Conservation (phyloP, 64 coral and sea anemone species). For the Stylophora pistillata region DNA sequence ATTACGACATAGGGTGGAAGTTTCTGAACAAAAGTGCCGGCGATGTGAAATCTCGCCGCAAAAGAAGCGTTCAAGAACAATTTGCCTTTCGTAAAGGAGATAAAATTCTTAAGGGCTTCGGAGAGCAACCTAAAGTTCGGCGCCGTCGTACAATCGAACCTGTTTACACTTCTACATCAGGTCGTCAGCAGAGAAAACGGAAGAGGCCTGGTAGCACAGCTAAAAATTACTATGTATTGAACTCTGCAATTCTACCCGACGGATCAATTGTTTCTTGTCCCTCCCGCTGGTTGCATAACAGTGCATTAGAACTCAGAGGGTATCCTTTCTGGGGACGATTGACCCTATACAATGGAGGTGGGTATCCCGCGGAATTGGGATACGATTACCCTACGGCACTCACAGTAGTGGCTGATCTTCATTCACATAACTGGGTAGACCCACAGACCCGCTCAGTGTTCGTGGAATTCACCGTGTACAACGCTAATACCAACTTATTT, state of each 20-base stretch:
- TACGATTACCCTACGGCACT: conserved; percentile 87
- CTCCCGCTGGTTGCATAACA: conserved; percentile 70
- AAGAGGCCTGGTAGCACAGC: conserved; percentile 32
- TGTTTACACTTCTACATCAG: conserved; percentile 71
- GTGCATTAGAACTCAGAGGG: conserved; percentile 56
- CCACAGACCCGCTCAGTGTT: conserved; percentile 69
- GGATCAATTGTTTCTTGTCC: conserved; percentile 86
- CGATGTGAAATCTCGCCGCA: conserved; percentile 33
- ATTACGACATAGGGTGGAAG: conserved; percentile 80
- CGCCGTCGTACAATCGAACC: conserved; percentile 77
- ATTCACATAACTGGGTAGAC: conserved; percentile 86
- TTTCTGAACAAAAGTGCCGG: conserved; percentile 43
- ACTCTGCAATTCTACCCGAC: conserved; percentile 65
- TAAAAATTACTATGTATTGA: conserved; percentile 75
- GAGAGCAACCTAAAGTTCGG: conserved; percentile 12
- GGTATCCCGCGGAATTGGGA: conserved; percentile 80
- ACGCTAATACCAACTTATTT: conserved; percentile 88
- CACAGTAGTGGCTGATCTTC: conserved; percentile 86
- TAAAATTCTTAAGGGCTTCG: conserved; percentile 17
- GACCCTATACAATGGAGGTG: conserved; percentile 73
- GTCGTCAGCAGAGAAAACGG: conserved; percentile 73
- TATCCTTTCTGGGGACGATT: conserved; percentile 88
- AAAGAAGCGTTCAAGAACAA: conserved; percentile 73
- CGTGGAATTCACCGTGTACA: conserved; percentile 88
- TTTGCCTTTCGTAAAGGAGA: conserved; percentile 34